Base-by-base conservation (phyloP, 92 coral and sea anemone genomes). In the Nematostella vectensis region DNA sequence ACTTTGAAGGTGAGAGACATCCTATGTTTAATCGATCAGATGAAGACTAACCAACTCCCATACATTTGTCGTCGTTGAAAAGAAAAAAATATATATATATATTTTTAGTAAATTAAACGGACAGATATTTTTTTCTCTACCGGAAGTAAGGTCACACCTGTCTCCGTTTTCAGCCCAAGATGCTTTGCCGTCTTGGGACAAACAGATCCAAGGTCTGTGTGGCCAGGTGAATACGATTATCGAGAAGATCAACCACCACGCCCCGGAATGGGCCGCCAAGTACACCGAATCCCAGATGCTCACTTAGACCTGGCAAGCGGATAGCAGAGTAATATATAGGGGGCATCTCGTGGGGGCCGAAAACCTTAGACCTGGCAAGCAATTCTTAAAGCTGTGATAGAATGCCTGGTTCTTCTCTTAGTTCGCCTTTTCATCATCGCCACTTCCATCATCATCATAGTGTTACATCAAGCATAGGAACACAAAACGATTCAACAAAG, bases 111-210 rank as follows among this genome's bases (percentile, higher is more conserved):
- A n/a, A n/a, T n/a, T n/a, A 37, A 10, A 10, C 44, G 44, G 44
- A 37, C 44, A 37, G 44, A 37, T n/a, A 37, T 37, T 37, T 37
- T 37, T 9, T n/a, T n/a, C 44, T 10, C 44, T 9, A 11, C 52
- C 30, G 15, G 11, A 25, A 10, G 9, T 54, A 24, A 12, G 10
- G 53, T 3, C 19, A 3, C 38, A 25, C 11, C 4, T 25, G 9
- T 16, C 30, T 9, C 1, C 31, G 38, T 26, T 19, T 73, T 57
- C 49, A 93, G 99, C 96, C 37, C 99, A 87, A 93, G 95, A 93
- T 47, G 84, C 86, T n/a, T 74, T 93, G 0, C 99, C 99, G 2
- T 78, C 99, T 25, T 93, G 99, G 99, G 99, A 93, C 72, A 93
- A 88, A 40, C 99, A 93, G 45, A 88, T 93, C 21, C 99, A 93